Base-by-base conservation (phyloP, 92 coral and sea anemone species). In the Heliopora coerulea region DNA sequence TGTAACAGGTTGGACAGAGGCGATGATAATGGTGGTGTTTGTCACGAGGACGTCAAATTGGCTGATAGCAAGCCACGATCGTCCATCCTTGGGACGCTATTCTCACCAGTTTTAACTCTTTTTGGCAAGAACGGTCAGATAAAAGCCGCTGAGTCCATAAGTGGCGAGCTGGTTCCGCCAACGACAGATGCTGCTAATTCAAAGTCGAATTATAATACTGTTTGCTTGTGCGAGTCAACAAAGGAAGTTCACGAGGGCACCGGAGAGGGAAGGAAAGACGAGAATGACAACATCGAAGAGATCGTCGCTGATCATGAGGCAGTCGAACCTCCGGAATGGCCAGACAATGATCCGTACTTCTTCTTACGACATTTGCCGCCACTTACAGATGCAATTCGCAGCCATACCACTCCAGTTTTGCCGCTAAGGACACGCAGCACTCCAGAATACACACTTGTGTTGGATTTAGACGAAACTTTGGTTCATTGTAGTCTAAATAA, bases 401-500 rank as follows among this genome's bases (percentile, higher is more conserved):
- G 69, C 63, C 99, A 96, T 32, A 83, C 85, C 17, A 70, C 77
- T 39, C 99, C 99, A 0, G 99, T 95, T 15, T 54, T 95, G 30
- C 99, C 99, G 13, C 78, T 95, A 57, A 85, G 84, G 64, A 95
- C 99, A 30, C 84, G 99, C 65, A 87, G 99, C 50, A 95, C 99
- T n/a, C 96, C 99, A 30, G 96, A 95, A 84, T 85, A 90, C 74
- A 87, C 95, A 26, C 96, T 95, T 56, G 99, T 95, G 31, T 83
- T 95, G 40, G 99, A 95, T 75, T 68, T 95, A 42, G 99, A 95
- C 75, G 99, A 95, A 82, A 95, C 99, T 12, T 88, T 95, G 32
- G 99, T 95, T 52, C 99, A 95, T 78, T 95, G 99, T 64, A 95
- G 99, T 82, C 87, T 95, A 48, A 95, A 95, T 78, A 90, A 83